phyloP scores from a whole-genome alignment of 1,140 invertebrate genomes.

The Dermatophagoides farinae region DNA sequence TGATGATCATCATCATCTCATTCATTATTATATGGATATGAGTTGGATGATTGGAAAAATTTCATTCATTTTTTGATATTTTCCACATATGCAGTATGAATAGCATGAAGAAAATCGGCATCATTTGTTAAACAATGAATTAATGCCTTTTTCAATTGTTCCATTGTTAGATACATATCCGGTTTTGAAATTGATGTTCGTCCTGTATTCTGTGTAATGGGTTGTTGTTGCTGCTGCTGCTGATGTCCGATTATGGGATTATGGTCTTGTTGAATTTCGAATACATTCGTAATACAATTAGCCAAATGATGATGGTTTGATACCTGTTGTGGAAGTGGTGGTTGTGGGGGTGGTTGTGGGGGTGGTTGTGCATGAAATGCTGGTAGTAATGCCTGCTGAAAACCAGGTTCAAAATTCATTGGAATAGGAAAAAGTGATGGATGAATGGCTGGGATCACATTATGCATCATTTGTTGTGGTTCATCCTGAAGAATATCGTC shows the following conservation, averaged over 20 bases:
- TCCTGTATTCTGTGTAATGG: neutral
- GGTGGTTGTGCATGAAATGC: too few species aligned
- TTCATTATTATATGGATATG: neutral
- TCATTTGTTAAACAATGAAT: conserved; percentile 14
- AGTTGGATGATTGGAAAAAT: neutral
- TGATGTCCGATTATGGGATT: neutral
- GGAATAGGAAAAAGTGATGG: too few species aligned
- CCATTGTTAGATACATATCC: conserved; percentile 5
- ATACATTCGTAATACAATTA: neutral
- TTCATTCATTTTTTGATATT: neutral
- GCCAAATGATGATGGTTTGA: neutral
- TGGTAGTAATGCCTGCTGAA: too few species aligned
- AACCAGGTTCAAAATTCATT: too few species aligned
- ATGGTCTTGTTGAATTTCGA: neutral
- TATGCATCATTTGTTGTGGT: too few species aligned
- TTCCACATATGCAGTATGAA: conserved; percentile 10
- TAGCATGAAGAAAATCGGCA: conserved; percentile 14
- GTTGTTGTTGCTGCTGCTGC: neutral
- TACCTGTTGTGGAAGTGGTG: neutral
- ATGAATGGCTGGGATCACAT: too few species aligned
- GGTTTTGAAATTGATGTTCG: neutral
- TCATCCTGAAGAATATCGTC: too few species aligned
- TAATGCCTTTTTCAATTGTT: conserved; percentile 12
- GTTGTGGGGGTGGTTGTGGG: neutral
- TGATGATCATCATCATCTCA: neutral